A percentile compares a stretch with the other conserved stretches of the same genome.
Evolutionary conservation across 1,140 invertebrate species (phyloP).

Genomic region (Ceratina australensis): DNA sequence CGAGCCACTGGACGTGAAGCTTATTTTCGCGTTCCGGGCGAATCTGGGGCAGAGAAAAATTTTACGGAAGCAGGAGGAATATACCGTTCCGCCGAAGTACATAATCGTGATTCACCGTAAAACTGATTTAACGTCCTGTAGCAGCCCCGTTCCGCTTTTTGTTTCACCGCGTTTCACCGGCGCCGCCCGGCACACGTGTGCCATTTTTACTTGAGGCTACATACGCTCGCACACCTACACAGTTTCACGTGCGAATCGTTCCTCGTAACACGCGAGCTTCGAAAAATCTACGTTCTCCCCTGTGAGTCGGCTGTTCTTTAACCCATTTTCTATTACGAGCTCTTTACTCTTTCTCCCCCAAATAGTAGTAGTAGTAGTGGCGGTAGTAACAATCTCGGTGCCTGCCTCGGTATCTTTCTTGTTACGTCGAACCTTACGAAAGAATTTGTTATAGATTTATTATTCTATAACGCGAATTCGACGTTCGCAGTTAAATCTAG

Average conservation of each 20-base stretch:
- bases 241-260: neutral
- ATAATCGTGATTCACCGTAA: neutral
- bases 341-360: neutral
- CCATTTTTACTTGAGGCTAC: no score
- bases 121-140: neutral
- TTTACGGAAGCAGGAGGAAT: neutral
- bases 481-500: no score
- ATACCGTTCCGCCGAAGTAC: constrained; percentile 1
- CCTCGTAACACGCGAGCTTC: constrained; percentile 9
- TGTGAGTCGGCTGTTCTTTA: neutral
- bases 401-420: neutral
- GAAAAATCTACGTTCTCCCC: neutral
- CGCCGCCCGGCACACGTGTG: no score
- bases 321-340: neutral
- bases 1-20: constrained; percentile 7
- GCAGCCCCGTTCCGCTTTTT: neutral
- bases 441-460: no score
- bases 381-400: constrained; percentile 26
- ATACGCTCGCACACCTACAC: no score
- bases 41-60: constrained; percentile 8
- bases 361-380: no score
- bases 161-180: constrained; percentile 24
- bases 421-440: no score
- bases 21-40: constrained; percentile 20
- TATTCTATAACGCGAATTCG: no score